A percentile compares a stretch with the other conserved stretches of the same genome.
phyloP scores from a whole-genome alignment of 2,797 vertebrate species.

The Coregonus ussuriensis region DNA sequence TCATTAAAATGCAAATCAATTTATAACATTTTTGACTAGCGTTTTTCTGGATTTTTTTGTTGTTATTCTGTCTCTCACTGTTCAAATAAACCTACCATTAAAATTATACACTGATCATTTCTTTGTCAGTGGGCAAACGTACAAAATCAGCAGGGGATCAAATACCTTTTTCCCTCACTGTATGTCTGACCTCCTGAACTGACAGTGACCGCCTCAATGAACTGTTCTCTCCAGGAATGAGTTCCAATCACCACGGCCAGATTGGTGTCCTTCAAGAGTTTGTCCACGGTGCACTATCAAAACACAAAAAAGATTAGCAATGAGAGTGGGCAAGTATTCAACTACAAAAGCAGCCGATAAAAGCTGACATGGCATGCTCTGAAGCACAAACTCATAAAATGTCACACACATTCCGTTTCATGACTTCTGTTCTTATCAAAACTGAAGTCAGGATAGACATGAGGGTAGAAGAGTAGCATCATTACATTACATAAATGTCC shows the following conservation, averaged over 20 bases:
- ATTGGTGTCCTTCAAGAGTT: slow-evolving; percentile 90
- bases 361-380: background rate
- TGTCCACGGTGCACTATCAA: slow-evolving; percentile 87
- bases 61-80: no score
- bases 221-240: slow-evolving; percentile 91
- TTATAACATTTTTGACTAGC: no score
- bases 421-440: background rate
- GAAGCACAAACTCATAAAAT: background rate
- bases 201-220: slow-evolving; percentile 89
- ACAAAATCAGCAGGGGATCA: no score
- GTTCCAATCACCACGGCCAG: slow-evolving; percentile 88
- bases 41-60: no score
- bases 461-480: background rate
- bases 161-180: no score
- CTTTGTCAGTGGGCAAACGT: no score
- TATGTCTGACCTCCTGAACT: slow-evolving; percentile 84
- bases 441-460: background rate
- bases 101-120: no score
- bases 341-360: background rate
- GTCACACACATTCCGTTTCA: background rate
- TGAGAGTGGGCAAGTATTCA: background rate
- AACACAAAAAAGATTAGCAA: slow-evolving; percentile 38
- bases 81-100: no score
- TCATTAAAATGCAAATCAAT: no score
- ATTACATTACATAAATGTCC: no score